Percentiles rank a stretch among this genome's conserved stretches.
phyloP scores from a whole-genome alignment of 2,113 vertebrate species.

The Trichomycterus rosablanca region DNA sequence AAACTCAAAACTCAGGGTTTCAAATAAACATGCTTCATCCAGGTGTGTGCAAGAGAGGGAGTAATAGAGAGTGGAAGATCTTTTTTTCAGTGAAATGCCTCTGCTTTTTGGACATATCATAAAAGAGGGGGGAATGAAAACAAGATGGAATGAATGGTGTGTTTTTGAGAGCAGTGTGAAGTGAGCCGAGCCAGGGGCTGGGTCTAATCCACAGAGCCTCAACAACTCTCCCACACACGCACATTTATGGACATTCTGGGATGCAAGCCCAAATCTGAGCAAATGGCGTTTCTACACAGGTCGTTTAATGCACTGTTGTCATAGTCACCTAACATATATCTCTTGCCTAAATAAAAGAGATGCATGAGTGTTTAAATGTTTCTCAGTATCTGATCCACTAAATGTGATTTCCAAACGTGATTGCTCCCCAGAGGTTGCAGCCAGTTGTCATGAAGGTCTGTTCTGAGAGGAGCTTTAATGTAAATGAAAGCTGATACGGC shows the following conservation, averaged over 20 bases:
- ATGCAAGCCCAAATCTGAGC: background rate
- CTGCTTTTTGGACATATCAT: conserved; percentile 53
- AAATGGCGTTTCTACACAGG: background rate
- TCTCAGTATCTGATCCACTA: too few species aligned
- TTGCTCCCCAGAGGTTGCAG: background rate
- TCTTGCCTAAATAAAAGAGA: background rate
- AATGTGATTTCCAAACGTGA: conserved; percentile 11
- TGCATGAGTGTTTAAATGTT: too few species aligned
- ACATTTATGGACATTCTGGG: background rate
- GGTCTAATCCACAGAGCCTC: conserved; percentile 51
- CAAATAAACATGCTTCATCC: conserved; percentile 51
- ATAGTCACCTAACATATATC: too few species aligned
- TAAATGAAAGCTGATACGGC: conserved; percentile 48
- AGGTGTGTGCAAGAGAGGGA: conserved; percentile 52
- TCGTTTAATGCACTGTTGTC: background rate
- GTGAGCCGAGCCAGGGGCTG: conserved; percentile 64
- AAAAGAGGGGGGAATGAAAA: conserved; percentile 66
- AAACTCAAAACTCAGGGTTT: conserved; percentile 51
- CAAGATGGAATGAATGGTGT: conserved; percentile 66
- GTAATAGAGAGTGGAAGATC: conserved; percentile 39
- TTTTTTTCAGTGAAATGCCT: conserved; percentile 50
- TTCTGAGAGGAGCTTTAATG: conserved; percentile 39
- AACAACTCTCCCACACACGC: conserved; percentile 32
- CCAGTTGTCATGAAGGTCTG: conserved; percentile 25
- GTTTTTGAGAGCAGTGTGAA: conserved; percentile 61